These are phyloP conservation scores for Drosophila lini DNA, from an alignment of 1,140 invertebrate species.

Conservation along the genomic window DNA sequence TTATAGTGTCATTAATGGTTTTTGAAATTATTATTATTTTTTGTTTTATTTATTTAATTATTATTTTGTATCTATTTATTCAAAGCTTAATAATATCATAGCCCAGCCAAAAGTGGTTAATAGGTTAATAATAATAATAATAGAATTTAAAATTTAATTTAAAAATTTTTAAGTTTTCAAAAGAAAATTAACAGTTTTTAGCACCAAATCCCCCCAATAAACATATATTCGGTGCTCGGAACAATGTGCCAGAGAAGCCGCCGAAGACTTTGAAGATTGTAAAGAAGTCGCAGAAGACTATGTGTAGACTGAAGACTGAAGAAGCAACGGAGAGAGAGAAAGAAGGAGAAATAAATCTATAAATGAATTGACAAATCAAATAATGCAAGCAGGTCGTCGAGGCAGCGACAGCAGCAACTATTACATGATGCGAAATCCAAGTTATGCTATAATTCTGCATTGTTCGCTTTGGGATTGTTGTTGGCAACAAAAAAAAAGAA, in stretches of 20 bases:
- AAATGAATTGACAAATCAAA: conserved; percentile 82
- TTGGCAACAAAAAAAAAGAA: background rate
- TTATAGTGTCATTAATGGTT: no score
- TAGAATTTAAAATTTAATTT: background rate
- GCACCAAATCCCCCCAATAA: background rate
- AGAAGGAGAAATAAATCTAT: conserved; percentile 58
- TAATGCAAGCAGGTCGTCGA: conserved; percentile 58
- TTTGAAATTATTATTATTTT: no score
- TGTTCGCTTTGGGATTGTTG: conserved; percentile 31
- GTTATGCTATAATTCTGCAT: conserved; percentile 82
- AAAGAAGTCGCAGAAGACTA: conserved; percentile 2
- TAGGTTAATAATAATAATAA: no score
- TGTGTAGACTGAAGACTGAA: background rate
- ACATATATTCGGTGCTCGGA: background rate
- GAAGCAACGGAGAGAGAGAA: background rate
- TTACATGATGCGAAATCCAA: conserved; percentile 79
- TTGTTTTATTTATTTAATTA: no score
- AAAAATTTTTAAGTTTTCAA: background rate
- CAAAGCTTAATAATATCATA: no score
- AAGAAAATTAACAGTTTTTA: background rate
- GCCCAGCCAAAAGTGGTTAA: no score
- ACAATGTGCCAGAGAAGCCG: conserved; percentile 4
- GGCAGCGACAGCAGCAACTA: conserved; percentile 29
- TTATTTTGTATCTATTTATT: no score
- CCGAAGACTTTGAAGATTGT: background rate